A percentile compares a stretch with the other conserved stretches of the same genome.
phyloP scores from a whole-genome alignment of 2,113 vertebrate genomes.

The Engystomops pustulosus region DNA sequence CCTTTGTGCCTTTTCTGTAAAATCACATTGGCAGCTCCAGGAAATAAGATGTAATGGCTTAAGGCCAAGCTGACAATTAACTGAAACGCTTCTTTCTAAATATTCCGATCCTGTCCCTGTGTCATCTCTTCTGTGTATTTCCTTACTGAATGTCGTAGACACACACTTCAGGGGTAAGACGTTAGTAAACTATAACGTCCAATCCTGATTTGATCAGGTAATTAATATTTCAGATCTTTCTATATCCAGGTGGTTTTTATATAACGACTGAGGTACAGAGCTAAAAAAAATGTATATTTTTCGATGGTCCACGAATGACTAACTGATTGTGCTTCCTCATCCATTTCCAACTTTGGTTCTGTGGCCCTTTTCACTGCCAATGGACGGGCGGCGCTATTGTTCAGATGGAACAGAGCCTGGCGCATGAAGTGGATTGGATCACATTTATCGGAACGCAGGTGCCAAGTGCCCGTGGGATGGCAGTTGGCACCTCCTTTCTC shows the following conservation, averaged over 20 bases:
- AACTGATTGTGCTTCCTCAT: slow-evolving; percentile 55
- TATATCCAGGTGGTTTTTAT: slow-evolving; percentile 6
- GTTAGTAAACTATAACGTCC: background rate
- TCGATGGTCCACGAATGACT: slow-evolving; percentile 54
- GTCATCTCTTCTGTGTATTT: background rate
- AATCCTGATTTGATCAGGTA: background rate
- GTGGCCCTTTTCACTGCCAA: slow-evolving; percentile 60
- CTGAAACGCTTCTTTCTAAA: background rate
- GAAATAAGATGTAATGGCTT: slow-evolving; percentile 33
- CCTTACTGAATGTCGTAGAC: background rate
- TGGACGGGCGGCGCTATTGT: slow-evolving; percentile 52
- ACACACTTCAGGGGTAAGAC: background rate
- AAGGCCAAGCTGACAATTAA: slow-evolving; percentile 29
- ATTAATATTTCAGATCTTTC: background rate
- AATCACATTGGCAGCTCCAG: background rate
- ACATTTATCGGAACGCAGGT: slow-evolving; percentile 53
- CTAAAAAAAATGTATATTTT: slow-evolving; percentile 48
- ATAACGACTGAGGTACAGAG: slow-evolving; percentile 24
- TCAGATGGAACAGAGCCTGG: slow-evolving; percentile 55
- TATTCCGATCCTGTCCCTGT: slow-evolving; percentile 1
- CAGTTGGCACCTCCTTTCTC: slow-evolving; percentile 58
- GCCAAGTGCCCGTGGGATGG: slow-evolving; percentile 59
- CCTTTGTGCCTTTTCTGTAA: slow-evolving; percentile 3
- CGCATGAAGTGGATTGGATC: slow-evolving; percentile 46
- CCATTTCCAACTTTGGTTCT: slow-evolving; percentile 43